Evolutionary conservation across 2,797 vertebrate species (phyloP).

Genomic region (Pseudotriccus pelzelni): DNA sequence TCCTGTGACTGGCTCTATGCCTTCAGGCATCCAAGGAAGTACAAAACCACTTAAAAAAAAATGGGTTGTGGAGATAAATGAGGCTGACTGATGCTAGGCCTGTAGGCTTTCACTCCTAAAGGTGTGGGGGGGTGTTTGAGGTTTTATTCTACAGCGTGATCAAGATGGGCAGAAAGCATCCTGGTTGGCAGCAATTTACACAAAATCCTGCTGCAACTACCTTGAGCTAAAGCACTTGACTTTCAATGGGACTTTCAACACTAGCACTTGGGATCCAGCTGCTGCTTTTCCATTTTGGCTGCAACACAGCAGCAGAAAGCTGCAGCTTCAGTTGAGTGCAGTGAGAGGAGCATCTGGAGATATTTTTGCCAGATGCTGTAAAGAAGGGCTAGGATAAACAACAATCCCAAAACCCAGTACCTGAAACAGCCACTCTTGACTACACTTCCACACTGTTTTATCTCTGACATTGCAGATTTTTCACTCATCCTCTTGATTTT

Average conservation of each 20-base stretch:
- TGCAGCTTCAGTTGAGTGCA: background rate
- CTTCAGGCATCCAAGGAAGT: background rate
- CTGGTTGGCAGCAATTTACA: background rate
- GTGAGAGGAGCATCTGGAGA: background rate
- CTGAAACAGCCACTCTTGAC: background rate
- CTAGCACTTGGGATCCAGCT: background rate
- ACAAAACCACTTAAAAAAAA: background rate
- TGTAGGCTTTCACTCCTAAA: background rate
- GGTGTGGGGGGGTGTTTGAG: fast-evolving
- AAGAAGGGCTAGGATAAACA: background rate
- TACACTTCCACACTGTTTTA: background rate
- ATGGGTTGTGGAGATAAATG: background rate
- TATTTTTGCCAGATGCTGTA: background rate
- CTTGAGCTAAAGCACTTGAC: background rate
- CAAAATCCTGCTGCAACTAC: background rate
- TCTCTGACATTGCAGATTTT: background rate
- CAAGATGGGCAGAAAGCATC: background rate
- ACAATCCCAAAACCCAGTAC: background rate
- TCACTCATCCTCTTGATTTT: background rate
- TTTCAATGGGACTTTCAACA: background rate
- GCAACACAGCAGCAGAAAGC: background rate
- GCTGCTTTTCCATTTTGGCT: background rate
- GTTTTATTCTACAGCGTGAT: background rate
- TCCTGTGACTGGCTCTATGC: background rate
- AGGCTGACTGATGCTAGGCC: background rate